These are phyloP conservation scores for Eristalis tenax DNA, from an alignment of 2,888 invertebrate species.

Conservation along the genomic window DNA sequence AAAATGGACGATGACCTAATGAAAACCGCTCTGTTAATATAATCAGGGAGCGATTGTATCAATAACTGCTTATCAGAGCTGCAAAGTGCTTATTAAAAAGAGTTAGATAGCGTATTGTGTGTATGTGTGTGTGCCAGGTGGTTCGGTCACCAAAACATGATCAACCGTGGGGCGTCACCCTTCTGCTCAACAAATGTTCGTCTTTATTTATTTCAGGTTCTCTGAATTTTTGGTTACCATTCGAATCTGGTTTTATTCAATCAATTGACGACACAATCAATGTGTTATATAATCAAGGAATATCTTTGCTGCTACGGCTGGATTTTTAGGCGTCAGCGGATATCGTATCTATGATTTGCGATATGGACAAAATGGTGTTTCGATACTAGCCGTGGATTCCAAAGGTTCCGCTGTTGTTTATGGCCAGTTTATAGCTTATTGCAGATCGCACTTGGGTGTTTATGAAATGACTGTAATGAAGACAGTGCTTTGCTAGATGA, in stretches of 20 bases:
- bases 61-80: slow-evolving; percentile 34
- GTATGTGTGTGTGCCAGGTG: slow-evolving; percentile 20
- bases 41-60: slow-evolving; percentile 47
- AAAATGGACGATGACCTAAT: slow-evolving; percentile 20
- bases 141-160: neutral
- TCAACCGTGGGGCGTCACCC: slow-evolving; percentile 16
- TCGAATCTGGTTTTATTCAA: neutral
- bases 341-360: neutral
- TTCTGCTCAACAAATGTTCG: neutral
- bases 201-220: neutral
- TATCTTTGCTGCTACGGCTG: neutral
- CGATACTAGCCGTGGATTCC: too few species aligned
- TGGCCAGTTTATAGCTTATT: too few species aligned
- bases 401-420: too few species aligned
- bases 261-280: neutral
- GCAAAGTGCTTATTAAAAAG: slow-evolving; percentile 4
- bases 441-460: too few species aligned
- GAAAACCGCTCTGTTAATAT: neutral
- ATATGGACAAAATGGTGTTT: neutral
- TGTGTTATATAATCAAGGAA: neutral
- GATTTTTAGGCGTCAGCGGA: neutral
- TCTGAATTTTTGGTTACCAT: neutral
- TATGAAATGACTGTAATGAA: too few species aligned
- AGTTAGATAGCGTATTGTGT: slow-evolving; percentile 27
- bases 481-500: too few species aligned